Base-by-base conservation (phyloP, 1,140 invertebrate species). In the Phenacoccus solenopsis region DNA sequence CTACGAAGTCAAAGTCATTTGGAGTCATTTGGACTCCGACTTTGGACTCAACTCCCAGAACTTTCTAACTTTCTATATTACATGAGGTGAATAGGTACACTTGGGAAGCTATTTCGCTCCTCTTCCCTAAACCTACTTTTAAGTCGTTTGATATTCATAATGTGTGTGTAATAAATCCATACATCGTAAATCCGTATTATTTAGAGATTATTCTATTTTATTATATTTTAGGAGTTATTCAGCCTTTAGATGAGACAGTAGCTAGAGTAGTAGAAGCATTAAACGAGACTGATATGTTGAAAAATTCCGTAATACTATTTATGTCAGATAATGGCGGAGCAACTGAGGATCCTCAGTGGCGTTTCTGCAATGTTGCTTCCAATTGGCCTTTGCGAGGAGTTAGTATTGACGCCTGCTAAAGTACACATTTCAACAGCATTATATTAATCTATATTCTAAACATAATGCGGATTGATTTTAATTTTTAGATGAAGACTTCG, bases 341-440 rank as follows among this genome's bases (percentile, higher is more conserved):
- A 4, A 73, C 84, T 76, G 68, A 78, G 5, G 81, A 80, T 28
- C 70, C 71, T 0, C 35, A 72, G 21, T 72, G 72, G 32, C 77
- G 75, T 71, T 78, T 76, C 61, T 74, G 77, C 16, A 88, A 88
- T 77, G 80, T 77, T 70, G 87, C 84, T 9, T 87, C 84, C 21
- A 89, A 89, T 79, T 88, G 82, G 78, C 87, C 87, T 49, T 75
- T 89, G 0, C 81, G 85, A 77, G 85, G 86, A 70, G 84, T 86
- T 64, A 22, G 61, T 69, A 28, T 38, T 25, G n/a, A n/a, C n/a
- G n/a, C n/a, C n/a, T n/a, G n/a, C n/a, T n/a, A n/a, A n/a, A n/a
- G n/a, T n/a, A n/a, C n/a, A n/a, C n/a, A n/a, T n/a, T n/a, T n/a
- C n/a, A n/a, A n/a, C 25, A 70, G 67, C n/a, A n/a, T 20, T 69